Conservation (phyloP, 2,888 invertebrate species). For the Eucera pruinosa region DNA sequence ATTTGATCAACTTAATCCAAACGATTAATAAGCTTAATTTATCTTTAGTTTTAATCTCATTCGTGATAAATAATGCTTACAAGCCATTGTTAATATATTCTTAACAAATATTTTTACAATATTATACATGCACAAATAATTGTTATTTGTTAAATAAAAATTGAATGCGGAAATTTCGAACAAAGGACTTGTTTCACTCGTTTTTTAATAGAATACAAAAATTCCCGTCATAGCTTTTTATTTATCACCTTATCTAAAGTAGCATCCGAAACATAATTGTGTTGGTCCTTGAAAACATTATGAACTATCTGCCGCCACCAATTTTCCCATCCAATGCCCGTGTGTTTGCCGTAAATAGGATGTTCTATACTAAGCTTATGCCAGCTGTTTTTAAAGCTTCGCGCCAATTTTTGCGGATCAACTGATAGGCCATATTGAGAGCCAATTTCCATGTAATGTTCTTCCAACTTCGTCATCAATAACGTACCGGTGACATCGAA, state of each 20-base stretch:
- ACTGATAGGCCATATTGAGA: constrained; percentile 88
- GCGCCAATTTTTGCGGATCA: constrained; percentile 86
- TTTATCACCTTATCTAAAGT: constrained; percentile 77
- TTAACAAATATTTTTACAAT: too few species aligned
- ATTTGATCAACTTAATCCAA: too few species aligned
- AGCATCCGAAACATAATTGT: constrained; percentile 77
- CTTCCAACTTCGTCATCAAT: constrained; percentile 83
- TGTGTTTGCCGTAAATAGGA: constrained; percentile 92
- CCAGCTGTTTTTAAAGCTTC: constrained; percentile 89
- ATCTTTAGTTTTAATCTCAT: too few species aligned
- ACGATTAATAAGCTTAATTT: too few species aligned
- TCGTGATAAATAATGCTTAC: too few species aligned
- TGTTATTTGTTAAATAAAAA: not conserved
- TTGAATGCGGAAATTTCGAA: constrained; percentile 2
- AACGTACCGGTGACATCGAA: constrained; percentile 96
- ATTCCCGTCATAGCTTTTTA: not conserved
- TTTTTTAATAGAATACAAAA: not conserved
- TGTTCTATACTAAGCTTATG: constrained; percentile 88
- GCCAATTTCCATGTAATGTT: constrained; percentile 90
- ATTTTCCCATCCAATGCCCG: constrained; percentile 89
- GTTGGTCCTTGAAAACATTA: constrained; percentile 87
- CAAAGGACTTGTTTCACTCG: not conserved
- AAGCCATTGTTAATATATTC: too few species aligned
- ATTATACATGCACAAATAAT: not conserved
- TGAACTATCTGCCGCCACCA: constrained; percentile 93